Evolutionary conservation across 2,113 vertebrate species (phyloP).

Genomic region (Sylvilagus bachmani): DNA sequence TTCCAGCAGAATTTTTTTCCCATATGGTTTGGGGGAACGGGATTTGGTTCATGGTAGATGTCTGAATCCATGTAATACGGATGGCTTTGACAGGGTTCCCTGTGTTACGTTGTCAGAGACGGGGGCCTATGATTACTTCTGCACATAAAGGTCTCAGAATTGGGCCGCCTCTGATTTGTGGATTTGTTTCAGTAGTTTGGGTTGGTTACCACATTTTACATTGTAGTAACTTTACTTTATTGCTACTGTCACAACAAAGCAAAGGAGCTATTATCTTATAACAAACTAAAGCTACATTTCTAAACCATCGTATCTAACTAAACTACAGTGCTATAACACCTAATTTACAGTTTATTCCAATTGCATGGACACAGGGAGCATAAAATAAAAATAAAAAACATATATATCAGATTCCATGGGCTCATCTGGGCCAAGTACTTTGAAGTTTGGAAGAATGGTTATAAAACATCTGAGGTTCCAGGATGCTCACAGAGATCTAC

Average conservation of each 20-base stretch:
- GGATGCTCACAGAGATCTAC: constrained; percentile 41
- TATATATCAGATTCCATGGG: constrained; percentile 78
- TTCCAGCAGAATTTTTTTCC: background rate
- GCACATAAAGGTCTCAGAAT: constrained; percentile 72
- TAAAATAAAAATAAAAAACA: constrained; percentile 83
- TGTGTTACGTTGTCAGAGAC: background rate
- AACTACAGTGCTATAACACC: constrained; percentile 84
- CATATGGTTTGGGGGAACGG: background rate
- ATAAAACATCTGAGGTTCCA: constrained; percentile 56
- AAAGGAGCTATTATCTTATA: constrained; percentile 90
- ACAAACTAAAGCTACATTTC: constrained; percentile 89
- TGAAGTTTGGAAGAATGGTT: constrained; percentile 74
- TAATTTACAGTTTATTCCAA: constrained; percentile 91
- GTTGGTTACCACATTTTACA: constrained; percentile 87
- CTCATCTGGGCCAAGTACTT: constrained; percentile 77
- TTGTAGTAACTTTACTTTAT: constrained; percentile 89
- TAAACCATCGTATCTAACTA: constrained; percentile 84
- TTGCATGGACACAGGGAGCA: constrained; percentile 80
- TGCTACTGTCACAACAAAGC: constrained; percentile 90
- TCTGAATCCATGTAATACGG: background rate
- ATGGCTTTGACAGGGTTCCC: background rate
- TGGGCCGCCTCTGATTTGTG: constrained; percentile 84
- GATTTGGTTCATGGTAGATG: background rate
- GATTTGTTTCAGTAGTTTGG: constrained; percentile 85
- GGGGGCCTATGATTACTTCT: constrained; percentile 58